phyloP scores from a whole-genome alignment of 2,888 invertebrate genomes.

The Augiades crinisus region DNA sequence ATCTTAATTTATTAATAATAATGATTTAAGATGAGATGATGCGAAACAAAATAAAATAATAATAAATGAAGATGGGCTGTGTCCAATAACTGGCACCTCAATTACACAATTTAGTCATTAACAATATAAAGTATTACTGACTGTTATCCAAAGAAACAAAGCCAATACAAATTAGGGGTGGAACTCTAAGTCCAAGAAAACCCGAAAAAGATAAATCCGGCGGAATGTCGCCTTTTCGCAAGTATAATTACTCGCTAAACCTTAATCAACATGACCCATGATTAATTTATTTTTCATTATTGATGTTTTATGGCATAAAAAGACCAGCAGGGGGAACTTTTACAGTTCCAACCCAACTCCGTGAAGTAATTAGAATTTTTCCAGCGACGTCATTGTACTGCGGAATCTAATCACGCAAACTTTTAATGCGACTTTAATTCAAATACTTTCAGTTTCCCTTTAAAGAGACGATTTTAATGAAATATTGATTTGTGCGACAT shows the following conservation, averaged over 20 bases:
- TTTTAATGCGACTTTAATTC: constrained; percentile 78
- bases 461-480: constrained; percentile 62
- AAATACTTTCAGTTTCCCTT: constrained; percentile 71
- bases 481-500: constrained; percentile 42
- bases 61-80: no score
- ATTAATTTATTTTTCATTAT: constrained; percentile 25
- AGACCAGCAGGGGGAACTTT: constrained; percentile 57
- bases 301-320: constrained; percentile 45
- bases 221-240: background rate
- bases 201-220: background rate
- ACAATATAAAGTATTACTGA: no score
- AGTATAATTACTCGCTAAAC: constrained; percentile 5
- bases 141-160: no score
- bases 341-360: constrained; percentile 66
- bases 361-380: constrained; percentile 78
- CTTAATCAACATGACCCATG: constrained; percentile 15
- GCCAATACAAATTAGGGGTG: no score
- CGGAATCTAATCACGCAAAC: constrained; percentile 71
- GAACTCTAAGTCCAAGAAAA: no score
- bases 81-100: no score
- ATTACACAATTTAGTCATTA: no score
- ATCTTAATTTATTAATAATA: no score
- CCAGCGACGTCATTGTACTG: constrained; percentile 70
- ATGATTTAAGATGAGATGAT: no score
- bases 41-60: no score